phyloP scores from a whole-genome alignment of 1,140 invertebrate species.

The Sycobia sp. region DNA sequence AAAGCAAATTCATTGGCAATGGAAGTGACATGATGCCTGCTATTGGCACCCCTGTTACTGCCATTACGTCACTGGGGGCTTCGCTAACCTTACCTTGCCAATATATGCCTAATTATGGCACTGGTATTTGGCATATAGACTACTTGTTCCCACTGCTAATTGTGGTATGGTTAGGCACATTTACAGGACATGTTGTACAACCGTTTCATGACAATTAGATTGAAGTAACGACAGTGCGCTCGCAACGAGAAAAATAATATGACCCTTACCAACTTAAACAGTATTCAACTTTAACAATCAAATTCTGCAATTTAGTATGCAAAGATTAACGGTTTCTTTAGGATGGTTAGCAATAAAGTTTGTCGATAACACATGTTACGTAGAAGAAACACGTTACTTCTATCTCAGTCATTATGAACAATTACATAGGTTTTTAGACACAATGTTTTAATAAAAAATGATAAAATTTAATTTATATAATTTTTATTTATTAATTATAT shows the following conservation, averaged over 20 bases:
- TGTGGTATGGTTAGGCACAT: constrained; percentile 45
- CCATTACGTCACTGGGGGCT: constrained; percentile 59
- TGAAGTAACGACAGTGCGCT: constrained; percentile 19
- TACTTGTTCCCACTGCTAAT: constrained; percentile 43
- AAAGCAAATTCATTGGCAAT: constrained; percentile 60
- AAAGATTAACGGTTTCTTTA: constrained; percentile 16
- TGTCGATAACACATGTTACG: constrained; percentile 7
- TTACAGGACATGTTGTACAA: constrained; percentile 28
- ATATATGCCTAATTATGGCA: constrained; percentile 43
- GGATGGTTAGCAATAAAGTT: neutral
- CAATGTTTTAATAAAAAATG: constrained; percentile 7
- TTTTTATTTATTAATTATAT: neutral
- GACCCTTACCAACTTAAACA: constrained; percentile 14
- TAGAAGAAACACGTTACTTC: constrained; percentile 24
- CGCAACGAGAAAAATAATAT: constrained; percentile 11
- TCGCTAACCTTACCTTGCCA: constrained; percentile 57
- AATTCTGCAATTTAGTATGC: constrained; percentile 18
- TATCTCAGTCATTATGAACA: constrained; percentile 9
- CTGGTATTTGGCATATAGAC: constrained; percentile 44
- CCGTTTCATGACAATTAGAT: constrained; percentile 34
- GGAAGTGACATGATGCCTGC: constrained; percentile 63
- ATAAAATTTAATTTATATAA: neutral
- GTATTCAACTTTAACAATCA: constrained; percentile 28
- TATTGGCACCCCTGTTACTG: constrained; percentile 56
- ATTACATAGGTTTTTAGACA: constrained; percentile 10